Evolutionary conservation across 2,797 vertebrate species (phyloP).

Genomic region (Hemitrygon akajei): DNA sequence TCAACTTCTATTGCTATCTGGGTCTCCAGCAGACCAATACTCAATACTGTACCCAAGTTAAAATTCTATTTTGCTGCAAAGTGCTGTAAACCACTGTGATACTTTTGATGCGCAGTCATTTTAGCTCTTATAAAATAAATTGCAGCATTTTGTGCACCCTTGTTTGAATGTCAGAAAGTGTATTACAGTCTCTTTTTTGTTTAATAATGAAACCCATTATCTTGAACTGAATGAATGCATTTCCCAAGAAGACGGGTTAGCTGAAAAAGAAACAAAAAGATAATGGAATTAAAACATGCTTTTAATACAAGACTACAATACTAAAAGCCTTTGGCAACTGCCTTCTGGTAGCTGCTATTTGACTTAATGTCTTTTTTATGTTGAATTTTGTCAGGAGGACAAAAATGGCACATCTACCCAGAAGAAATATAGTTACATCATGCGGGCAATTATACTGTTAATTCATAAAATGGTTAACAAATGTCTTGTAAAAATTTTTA

Average conservation of each 20-base stretch:
- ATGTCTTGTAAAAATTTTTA: neutral
- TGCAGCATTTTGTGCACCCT: conserved; percentile 65
- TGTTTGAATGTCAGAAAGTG: conserved; percentile 53
- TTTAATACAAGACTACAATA: neutral
- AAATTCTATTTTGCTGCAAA: conserved; percentile 62
- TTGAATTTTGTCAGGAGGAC: neutral
- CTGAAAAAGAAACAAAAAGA: conserved; percentile 59
- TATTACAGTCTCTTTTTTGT: conserved; percentile 65
- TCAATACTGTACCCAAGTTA: conserved; percentile 48
- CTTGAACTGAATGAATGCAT: conserved; percentile 58
- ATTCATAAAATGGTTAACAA: neutral
- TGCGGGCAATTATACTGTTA: neutral
- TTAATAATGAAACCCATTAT: conserved; percentile 64
- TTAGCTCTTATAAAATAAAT: conserved; percentile 55
- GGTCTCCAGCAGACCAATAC: conserved; percentile 47
- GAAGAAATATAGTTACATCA: neutral
- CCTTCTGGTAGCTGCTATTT: neutral
- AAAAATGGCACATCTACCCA: neutral
- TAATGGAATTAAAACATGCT: conserved; percentile 4
- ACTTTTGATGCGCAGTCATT: conserved; percentile 52
- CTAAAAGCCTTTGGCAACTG: neutral
- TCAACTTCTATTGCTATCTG: conserved; percentile 46
- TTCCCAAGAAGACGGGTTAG: conserved; percentile 75
- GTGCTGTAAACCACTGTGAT: conserved; percentile 60
- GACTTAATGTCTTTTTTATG: neutral